phyloP scores from a whole-genome alignment of 2,113 vertebrate genomes.

The Melanostigma gelatinosum region DNA sequence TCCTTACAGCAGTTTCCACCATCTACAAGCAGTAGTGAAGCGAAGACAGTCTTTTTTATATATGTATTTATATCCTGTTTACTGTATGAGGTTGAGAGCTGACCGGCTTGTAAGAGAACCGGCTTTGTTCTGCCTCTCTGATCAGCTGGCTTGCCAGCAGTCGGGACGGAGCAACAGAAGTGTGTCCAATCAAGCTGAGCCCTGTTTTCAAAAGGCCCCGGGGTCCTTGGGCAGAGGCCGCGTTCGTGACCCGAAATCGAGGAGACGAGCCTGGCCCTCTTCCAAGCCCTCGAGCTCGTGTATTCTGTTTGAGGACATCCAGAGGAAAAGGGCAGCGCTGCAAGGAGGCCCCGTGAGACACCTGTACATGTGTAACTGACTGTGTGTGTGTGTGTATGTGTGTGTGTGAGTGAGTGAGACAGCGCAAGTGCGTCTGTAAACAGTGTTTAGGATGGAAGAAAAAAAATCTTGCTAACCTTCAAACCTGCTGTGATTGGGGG shows the following conservation, averaged over 20 bases:
- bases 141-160: conserved; percentile 66
- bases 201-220: conserved; percentile 71
- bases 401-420: neutral
- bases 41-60: conserved; percentile 4
- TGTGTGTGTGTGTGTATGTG: conserved; percentile 29
- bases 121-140: conserved; percentile 73
- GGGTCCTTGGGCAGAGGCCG: conserved; percentile 65
- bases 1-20: conserved; percentile 12
- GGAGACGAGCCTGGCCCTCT: conserved; percentile 57
- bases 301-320: conserved; percentile 65
- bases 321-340: conserved; percentile 47
- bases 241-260: conserved; percentile 74
- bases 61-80: conserved; percentile 36
- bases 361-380: conserved; percentile 50
- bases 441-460: conserved; percentile 27
- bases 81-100: conserved; percentile 54
- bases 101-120: conserved; percentile 57
- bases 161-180: conserved; percentile 62
- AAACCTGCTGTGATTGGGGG: neutral
- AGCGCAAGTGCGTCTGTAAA: conserved; percentile 23
- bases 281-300: conserved; percentile 57
- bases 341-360: conserved; percentile 50
- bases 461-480: conserved; percentile 47
- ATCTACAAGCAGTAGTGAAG: conserved; percentile 22
- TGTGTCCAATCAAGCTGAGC: conserved; percentile 77